Evolutionary conservation across 2,888 invertebrate genomes (phyloP).

Genomic region (Chymomyza fuscimana): DNA sequence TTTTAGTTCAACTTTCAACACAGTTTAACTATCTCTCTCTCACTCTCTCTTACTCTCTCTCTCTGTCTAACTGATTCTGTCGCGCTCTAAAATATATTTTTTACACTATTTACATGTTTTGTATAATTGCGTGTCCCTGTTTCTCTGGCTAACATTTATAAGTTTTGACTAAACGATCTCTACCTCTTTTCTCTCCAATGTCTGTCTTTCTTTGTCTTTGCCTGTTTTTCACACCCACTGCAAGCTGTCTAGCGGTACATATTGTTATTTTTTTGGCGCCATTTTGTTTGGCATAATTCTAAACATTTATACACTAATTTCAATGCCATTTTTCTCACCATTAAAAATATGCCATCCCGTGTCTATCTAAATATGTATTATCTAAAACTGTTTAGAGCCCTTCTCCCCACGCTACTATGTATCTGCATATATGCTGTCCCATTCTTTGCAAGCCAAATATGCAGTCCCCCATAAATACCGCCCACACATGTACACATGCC

Average conservation of each 20-base stretch:
- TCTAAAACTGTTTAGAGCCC: slow-evolving; percentile 2
- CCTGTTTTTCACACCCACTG: slow-evolving; percentile 10
- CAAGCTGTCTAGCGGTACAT: slow-evolving; percentile 13
- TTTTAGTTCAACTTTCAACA: slow-evolving; percentile 43
- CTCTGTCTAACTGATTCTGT: slow-evolving; percentile 7
- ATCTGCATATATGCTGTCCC: slow-evolving; percentile 30
- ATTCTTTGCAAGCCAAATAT: slow-evolving; percentile 33
- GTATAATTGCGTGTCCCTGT: not conserved
- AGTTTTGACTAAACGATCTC: not conserved
- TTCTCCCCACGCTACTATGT: not conserved
- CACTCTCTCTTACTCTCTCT: slow-evolving; percentile 8
- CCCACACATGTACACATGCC: slow-evolving; percentile 15
- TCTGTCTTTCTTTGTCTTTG: slow-evolving; percentile 7
- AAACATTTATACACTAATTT: slow-evolving; percentile 57
- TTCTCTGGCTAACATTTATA: too few relatives aligned
- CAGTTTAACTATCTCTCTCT: slow-evolving; percentile 23
- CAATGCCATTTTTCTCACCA: slow-evolving; percentile 51
- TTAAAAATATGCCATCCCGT: slow-evolving; percentile 46
- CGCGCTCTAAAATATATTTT: slow-evolving; percentile 5
- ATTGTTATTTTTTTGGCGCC: slow-evolving; percentile 38
- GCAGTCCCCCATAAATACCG: slow-evolving; percentile 33
- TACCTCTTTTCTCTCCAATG: not conserved
- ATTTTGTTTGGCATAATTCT: slow-evolving; percentile 8
- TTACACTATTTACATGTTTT: not conserved
- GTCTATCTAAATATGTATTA: slow-evolving; percentile 27